Base-by-base conservation (phyloP, 2,113 vertebrate genomes). In the Piaya cayana region DNA sequence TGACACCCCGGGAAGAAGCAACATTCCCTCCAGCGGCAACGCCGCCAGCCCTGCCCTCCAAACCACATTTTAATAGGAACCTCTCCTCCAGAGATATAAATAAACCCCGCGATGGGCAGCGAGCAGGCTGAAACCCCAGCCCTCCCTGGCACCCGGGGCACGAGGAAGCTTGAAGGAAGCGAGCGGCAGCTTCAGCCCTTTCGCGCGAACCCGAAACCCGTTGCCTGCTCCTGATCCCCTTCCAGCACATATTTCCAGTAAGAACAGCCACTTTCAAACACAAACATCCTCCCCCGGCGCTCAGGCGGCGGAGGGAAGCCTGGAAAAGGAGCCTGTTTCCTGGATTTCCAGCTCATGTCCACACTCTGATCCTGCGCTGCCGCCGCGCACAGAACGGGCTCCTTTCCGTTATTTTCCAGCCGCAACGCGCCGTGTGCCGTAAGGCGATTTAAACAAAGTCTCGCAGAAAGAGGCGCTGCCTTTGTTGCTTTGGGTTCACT, bases 61-160 rank as follows among this genome's bases (percentile, higher is more conserved):
- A 95, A 30, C 52, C 77, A 56, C 89, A 68, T 75, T 91, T 95
- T 86, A 91, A 94, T 88, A 89, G 86, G 81, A 88, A 82, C 81
- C 19, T 78, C 93, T 88, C 88, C 79, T 93, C 82, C 1, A 29
- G 64, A 92, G 94, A 74, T 95, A 95, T 94, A 97, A 97, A 94
- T 96, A 96, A 94, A 86, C 88, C 72, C 87, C 34, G 55, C 55
- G 55, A 77, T 2, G 58, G 6, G 12, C 69, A 81, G 75, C 5
- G 17, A 60, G 15, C 63, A 16, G 47, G 91, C 59, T 6, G 20
- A 82, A 53, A 22, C 19, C 88, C 77, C 86, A 21, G 1, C 18
- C 68, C 67, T 67, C 16, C 68, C 75, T 39, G 2, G 80, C 68
- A 13, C 68, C 20, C 15, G n/a, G 74, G 68, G 67, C 14, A 5